These are phyloP conservation scores for Sinhomidia bicolor DNA, from an alignment of 2,888 invertebrate genomes.

Conservation along the genomic window DNA sequence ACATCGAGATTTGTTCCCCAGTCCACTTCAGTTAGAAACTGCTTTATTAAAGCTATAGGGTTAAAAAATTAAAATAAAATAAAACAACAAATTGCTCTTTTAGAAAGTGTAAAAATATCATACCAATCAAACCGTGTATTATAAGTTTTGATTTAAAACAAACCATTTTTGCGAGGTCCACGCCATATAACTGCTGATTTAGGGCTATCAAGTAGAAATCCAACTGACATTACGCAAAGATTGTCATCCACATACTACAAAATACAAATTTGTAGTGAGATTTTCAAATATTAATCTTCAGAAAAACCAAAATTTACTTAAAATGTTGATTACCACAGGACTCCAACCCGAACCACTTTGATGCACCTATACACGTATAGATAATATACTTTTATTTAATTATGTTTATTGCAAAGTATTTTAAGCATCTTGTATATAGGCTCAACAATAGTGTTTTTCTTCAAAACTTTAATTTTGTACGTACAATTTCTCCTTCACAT, in stretches of 20 bases:
- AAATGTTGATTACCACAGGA: conserved; percentile 88
- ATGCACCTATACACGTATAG: conserved; percentile 88
- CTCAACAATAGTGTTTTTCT: too few species aligned
- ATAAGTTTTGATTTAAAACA: background rate
- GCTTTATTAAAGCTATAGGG: conserved; percentile 92
- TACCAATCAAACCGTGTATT: too few species aligned
- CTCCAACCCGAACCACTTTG: conserved; percentile 98
- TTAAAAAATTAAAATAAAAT: background rate
- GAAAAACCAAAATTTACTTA: background rate
- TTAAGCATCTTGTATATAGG: too few species aligned
- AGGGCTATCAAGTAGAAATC: conserved; percentile 92
- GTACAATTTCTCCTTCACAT: conserved; percentile 91
- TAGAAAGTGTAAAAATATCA: too few species aligned
- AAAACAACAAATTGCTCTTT: too few species aligned
- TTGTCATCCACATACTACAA: conserved; percentile 94
- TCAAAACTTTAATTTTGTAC: too few species aligned
- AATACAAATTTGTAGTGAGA: conserved; percentile 26
- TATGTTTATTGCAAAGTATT: too few species aligned
- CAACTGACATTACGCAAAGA: conserved; percentile 98
- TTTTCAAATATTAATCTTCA: background rate
- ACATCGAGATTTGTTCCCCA: conserved; percentile 94
- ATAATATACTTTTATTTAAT: too few species aligned
- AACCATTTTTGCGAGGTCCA: conserved; percentile 98
- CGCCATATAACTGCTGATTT: conserved; percentile 99
- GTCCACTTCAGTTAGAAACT: conserved; percentile 97